These are phyloP conservation scores for Callaeas wilsoni DNA, from an alignment of 2,113 vertebrate genomes.

Conservation along the genomic window DNA sequence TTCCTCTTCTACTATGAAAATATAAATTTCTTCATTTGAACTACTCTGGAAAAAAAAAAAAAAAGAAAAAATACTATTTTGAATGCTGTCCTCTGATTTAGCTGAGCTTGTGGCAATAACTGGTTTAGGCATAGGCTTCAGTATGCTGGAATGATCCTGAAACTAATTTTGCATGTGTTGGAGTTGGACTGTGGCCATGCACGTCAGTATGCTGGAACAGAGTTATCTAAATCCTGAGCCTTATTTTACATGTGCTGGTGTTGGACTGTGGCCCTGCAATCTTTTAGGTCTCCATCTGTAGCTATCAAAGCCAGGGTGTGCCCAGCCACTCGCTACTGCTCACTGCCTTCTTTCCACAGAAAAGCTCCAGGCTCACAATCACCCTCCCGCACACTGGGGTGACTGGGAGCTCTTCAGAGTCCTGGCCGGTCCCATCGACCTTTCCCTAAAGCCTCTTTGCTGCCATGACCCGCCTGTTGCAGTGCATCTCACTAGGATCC, in stretches of 20 bases:
- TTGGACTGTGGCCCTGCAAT: conserved; percentile 66
- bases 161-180: conserved; percentile 71
- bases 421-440: neutral
- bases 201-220: conserved; percentile 67
- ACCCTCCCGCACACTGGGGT: neutral
- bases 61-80: neutral
- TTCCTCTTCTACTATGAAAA: neutral
- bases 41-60: neutral
- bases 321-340: conserved; percentile 36
- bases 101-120: conserved; percentile 54
- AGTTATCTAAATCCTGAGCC: conserved; percentile 69
- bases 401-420: neutral
- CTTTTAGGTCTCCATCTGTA: conserved; percentile 67
- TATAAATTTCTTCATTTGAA: neutral
- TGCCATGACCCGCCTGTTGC: neutral
- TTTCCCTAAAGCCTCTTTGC: neutral
- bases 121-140: conserved; percentile 61
- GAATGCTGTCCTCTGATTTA: conserved; percentile 21
- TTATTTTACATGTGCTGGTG: conserved; percentile 69
- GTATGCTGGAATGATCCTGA: conserved; percentile 66
- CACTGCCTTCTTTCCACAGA: neutral
- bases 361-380: neutral
- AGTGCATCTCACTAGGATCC: neutral
- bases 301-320: conserved; percentile 60
- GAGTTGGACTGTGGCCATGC: conserved; percentile 53